These are phyloP conservation scores for Pelmatolapia mariae DNA, from an alignment of 2,113 vertebrate genomes.

Conservation along the genomic window DNA sequence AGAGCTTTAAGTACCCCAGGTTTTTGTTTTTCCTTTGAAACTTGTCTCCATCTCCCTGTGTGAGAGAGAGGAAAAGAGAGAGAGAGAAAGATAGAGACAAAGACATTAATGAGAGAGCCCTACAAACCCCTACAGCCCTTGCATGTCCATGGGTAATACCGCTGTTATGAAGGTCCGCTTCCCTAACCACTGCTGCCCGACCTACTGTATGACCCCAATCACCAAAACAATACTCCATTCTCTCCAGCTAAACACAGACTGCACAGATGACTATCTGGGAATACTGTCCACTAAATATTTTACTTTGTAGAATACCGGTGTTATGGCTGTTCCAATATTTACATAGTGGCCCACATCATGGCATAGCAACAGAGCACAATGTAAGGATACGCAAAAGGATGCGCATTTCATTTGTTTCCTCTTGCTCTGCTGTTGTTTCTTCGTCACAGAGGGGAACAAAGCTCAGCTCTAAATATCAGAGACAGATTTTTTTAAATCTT, in stretches of 20 bases:
- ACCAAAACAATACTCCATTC: neutral
- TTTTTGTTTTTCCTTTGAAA: neutral
- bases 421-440: neutral
- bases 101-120: slow-evolving; percentile 6
- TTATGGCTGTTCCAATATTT: neutral
- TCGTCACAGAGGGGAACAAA: neutral
- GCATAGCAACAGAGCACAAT: neutral
- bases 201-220: slow-evolving; percentile 8
- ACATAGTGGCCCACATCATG: neutral
- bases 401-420: neutral
- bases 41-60: neutral
- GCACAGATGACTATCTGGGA: neutral
- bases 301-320: neutral
- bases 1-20: neutral
- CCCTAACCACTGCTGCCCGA: neutral
- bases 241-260: neutral
- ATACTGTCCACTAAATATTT: neutral
- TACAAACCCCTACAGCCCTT: neutral
- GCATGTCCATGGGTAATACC: neutral
- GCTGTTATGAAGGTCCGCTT: neutral
- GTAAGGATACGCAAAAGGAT: neutral
- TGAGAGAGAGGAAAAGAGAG: neutral
- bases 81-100: neutral
- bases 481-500: neutral
- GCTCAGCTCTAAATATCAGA: slow-evolving; percentile 6